Evolutionary conservation across 1,140 invertebrate species (phyloP), one percentile per base, ranked within the genome.

Genomic region (Musca vetustissima): DNA sequence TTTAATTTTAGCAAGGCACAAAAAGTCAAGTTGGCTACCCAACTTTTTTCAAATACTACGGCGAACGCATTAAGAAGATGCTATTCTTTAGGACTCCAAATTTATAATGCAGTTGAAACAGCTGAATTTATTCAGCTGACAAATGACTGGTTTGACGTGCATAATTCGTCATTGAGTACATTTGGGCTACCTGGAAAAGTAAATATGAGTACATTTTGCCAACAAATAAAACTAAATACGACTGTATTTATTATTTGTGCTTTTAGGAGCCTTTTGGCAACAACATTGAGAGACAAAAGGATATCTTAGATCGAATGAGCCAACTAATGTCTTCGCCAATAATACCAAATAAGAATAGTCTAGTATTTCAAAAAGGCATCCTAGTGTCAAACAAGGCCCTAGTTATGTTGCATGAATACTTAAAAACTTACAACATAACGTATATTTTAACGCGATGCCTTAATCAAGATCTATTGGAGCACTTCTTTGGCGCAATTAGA

Each of bases 381-480:
- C 13, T 64, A 14, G 11, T 53, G 17, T 64, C 43, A 15, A 69
- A 69, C 22, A 28, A 13, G 6, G 43, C 59, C 3, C 22, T 69
- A n/a, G n/a, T 32, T n/a, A 19, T 25, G 17, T 43, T 67, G 24
- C 21, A 52, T 9, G 24, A 67, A 15, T 36, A 67, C 11, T 1
- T 67, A 55, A 67, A 57, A 53, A 67, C 11, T 55, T 22, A 71
- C n/a, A 52, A 66, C 69, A 50, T 65, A 1, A 59, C 68, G 49
- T 79, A 75, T 65, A 72, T 77, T 8, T 21, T 76, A n/a, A 76
- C 76, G 21, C 43, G 66, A 43, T n/a, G 71, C 13, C 66, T 78
- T 43, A 80, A 78, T 48, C 76, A 80, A 70, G 78, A 76, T 71
- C 66, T 70, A 14, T 21, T 78, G 15, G 76, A 78, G 69, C 73